Evolutionary conservation across 1,140 invertebrate genomes (phyloP), one percentile per base, ranked within the genome.

Genomic region (Drosophila repletoides): DNA sequence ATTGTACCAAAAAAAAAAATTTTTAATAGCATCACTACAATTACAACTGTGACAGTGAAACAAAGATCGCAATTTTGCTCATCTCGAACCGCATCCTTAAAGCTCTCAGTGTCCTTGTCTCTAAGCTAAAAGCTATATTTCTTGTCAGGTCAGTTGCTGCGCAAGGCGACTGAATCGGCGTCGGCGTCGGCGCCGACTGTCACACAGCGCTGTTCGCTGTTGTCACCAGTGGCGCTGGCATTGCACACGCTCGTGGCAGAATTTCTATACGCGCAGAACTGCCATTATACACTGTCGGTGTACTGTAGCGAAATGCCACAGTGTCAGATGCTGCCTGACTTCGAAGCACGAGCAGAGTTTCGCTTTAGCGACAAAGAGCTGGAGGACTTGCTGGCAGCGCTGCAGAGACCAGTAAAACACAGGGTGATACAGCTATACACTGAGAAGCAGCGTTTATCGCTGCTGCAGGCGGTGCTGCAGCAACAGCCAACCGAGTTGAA

Each of bases 231-330:
- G 33, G 26, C 72, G 14, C 33, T 88, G 61, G 69, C 70, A 0
- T 21, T 90, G 36, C 76, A 88, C 48, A 88, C 81, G 1, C 58
- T 90, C 10, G 88, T 90, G 12, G 88, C 89, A 0, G 89, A 90
- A 48, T 90, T 89, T 33, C 61, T 90, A 7, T 75, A 86, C 55
- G 80, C 73, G 19, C 77, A 90, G 33, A 88, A 89, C 41, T 90
- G 77, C 22, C 89, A 86, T 41, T 88, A 86, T 26, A 71, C 86
- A 3, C 41, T 90, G 1, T 88, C 89, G 2, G 88, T 90, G 6
- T 90, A 75, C 65, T 79, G 83, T 61, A 89, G 71, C 15, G 89
- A 90, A 43, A 65, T 79, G 6, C 88, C 88, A 2, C 77, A 79
- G 14, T 76, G 70, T 2, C 72, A 88, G 3, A 49, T 59, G 0